These are phyloP conservation scores for Nanorana parkeri DNA, from an alignment of 2,113 vertebrate species.

Conservation along the genomic window DNA sequence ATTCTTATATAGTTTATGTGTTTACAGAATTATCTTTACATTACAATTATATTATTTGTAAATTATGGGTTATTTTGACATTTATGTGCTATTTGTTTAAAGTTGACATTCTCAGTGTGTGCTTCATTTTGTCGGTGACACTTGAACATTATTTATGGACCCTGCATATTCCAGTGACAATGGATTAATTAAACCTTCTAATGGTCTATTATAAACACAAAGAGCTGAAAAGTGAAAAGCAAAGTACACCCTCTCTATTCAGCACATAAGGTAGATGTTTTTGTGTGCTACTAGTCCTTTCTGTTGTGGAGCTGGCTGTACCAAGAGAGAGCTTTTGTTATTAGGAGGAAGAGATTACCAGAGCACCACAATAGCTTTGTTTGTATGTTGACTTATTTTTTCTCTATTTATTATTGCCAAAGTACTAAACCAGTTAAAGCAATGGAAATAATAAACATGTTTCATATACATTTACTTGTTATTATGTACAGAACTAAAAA, in stretches of 20 bases:
- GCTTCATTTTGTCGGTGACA: slow-evolving; percentile 28
- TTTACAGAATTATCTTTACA: neutral
- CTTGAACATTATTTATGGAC: slow-evolving; percentile 49
- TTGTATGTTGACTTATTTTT: slow-evolving; percentile 46
- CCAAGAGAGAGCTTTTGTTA: slow-evolving; percentile 55
- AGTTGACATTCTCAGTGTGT: slow-evolving; percentile 11
- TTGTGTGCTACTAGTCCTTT: slow-evolving; percentile 51
- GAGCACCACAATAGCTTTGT: slow-evolving; percentile 46
- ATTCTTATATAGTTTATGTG: neutral
- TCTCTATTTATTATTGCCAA: slow-evolving; percentile 23
- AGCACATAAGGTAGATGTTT: slow-evolving; percentile 12
- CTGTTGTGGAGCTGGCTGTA: slow-evolving; percentile 54
- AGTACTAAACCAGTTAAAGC: too few species aligned
- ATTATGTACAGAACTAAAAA: too few species aligned
- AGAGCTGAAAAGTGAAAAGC: slow-evolving; percentile 50
- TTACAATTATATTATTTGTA: neutral
- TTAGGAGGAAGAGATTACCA: slow-evolving; percentile 54
- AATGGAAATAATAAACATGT: too few species aligned
- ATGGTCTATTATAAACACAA: slow-evolving; percentile 55
- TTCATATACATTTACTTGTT: too few species aligned
- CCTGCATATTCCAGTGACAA: slow-evolving; percentile 38
- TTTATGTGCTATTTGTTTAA: slow-evolving; percentile 19
- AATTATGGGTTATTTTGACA: neutral
- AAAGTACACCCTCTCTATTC: slow-evolving; percentile 39
- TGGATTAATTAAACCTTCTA: slow-evolving; percentile 48